Base-by-base conservation (phyloP, 2,113 vertebrate species). In the Haplotaxodon microlepis region DNA sequence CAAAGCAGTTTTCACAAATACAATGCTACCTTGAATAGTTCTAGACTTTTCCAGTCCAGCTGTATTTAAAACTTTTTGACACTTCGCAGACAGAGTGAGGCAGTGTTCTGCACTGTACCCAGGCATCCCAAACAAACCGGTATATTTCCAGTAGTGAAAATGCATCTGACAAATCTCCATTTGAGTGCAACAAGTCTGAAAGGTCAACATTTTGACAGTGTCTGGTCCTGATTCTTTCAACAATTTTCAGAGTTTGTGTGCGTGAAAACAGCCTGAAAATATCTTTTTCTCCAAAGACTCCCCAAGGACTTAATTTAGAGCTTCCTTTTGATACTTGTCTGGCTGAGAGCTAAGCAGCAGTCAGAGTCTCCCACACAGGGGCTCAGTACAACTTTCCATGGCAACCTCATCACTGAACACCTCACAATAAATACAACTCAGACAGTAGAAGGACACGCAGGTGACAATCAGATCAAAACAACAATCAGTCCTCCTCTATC, bases 311-410 rank as follows among this genome's bases (percentile, higher is more conserved):
- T 51, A 31, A 73, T 29, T 61, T 27, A 80, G 87, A 84, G 81
- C 21, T 38, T 24, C 56, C 71, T 79, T 24, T 6, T 2, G 19
- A n/a, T 59, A 76, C 54, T 78, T 1, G 69, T 36, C 56, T 31
- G 21, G 21, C 53, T 84, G n/a, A 84, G 17, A 53, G 42, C 51
- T 80, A 16, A 57, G 14, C 47, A 78, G 57, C 31, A 81, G n/a
- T 36, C 54, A 10, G 63, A 92, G 59, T 85, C 86, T 79, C 36
- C 83, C 87, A 90, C 84, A 84, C 85, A 88, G 47, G 21, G 83
- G 61, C 12, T 53, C 56, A 87, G 79, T 27, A 79, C 83, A 90
- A 71, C 82, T 92, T 89, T 86, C 92, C 90, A 92, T 92, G 89
- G 89, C 91, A 95, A 92, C 89, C 34, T 61, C 9, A 24, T 66